A percentile compares a stretch with the other conserved stretches of the same genome.
Evolutionary conservation across 2,888 invertebrate genomes (phyloP).

Genomic region (Cataglyphis cursor): DNA sequence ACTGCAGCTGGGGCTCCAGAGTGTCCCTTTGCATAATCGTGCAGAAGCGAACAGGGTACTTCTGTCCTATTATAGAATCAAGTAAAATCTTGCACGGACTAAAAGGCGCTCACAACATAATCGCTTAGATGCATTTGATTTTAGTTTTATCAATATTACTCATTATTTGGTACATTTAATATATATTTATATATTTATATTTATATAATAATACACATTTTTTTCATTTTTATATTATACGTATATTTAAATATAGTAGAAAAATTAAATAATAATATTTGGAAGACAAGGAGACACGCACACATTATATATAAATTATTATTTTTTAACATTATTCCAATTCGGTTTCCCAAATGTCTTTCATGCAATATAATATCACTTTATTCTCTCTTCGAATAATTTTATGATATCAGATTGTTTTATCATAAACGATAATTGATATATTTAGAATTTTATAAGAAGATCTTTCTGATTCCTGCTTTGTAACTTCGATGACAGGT

Average conservation of each 20-base stretch:
- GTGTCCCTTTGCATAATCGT: constrained; percentile 72
- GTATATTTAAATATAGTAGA: not conserved
- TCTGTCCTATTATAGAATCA: constrained; percentile 82
- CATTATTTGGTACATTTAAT: not conserved
- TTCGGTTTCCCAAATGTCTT: not conserved
- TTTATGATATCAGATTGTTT: not conserved
- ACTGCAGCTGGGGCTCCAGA: constrained; percentile 78
- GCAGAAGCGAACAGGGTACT: constrained; percentile 75
- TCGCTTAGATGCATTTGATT: constrained; percentile 28
- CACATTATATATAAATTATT: not conserved
- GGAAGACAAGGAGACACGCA: not conserved
- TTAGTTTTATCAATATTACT: constrained; percentile 27
- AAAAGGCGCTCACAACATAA: constrained; percentile 73
- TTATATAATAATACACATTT: not conserved
- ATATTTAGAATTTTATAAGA: not conserved
- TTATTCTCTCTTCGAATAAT: not conserved
- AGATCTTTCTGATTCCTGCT: not conserved
- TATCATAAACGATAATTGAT: not conserved
- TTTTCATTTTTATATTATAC: not conserved
- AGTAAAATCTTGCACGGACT: constrained; percentile 81
- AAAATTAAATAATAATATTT: not conserved
- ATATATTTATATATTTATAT: not conserved
- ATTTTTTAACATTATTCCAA: not conserved
- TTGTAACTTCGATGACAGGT: not conserved
- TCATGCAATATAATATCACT: not conserved